Percentiles rank a stretch among this genome's conserved stretches.
phyloP scores from a whole-genome alignment of 2,113 vertebrate genomes.

The Anthoscopus minutus region DNA sequence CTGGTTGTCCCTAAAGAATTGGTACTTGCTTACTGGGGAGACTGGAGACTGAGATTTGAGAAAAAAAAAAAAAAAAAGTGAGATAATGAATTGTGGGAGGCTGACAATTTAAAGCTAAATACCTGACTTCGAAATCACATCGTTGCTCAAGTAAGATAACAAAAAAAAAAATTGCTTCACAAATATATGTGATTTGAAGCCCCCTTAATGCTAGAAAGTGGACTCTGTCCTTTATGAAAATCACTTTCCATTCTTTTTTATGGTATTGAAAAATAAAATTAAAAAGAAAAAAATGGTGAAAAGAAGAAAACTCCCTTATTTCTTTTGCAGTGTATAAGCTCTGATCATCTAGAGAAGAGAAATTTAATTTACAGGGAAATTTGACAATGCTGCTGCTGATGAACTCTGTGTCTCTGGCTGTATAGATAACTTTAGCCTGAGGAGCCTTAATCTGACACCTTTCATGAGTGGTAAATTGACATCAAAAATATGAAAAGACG shows the following conservation, averaged over 20 bases:
- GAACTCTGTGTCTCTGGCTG: background rate
- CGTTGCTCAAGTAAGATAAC: background rate
- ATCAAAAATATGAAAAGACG: background rate
- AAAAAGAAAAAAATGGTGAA: background rate
- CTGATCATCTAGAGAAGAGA: background rate
- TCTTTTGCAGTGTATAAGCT: background rate
- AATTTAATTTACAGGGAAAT: background rate
- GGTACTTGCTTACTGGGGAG: background rate
- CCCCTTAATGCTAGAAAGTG: background rate
- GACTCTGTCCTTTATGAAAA: background rate
- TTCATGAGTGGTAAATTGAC: background rate
- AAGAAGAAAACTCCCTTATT: fast-evolving
- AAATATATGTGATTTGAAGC: background rate
- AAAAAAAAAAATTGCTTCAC: background rate
- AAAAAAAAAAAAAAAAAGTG: background rate
- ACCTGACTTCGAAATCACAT: background rate
- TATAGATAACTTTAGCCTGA: background rate
- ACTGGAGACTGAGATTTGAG: background rate
- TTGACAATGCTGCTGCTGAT: background rate
- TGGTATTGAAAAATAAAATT: background rate
- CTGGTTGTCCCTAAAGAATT: background rate
- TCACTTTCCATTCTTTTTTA: background rate
- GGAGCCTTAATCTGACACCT: background rate
- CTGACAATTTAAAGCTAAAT: background rate
- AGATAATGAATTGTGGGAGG: fast-evolving